Evolutionary conservation across 2,113 vertebrate species (phyloP).

Genomic region (Daubentonia madagascariensis): DNA sequence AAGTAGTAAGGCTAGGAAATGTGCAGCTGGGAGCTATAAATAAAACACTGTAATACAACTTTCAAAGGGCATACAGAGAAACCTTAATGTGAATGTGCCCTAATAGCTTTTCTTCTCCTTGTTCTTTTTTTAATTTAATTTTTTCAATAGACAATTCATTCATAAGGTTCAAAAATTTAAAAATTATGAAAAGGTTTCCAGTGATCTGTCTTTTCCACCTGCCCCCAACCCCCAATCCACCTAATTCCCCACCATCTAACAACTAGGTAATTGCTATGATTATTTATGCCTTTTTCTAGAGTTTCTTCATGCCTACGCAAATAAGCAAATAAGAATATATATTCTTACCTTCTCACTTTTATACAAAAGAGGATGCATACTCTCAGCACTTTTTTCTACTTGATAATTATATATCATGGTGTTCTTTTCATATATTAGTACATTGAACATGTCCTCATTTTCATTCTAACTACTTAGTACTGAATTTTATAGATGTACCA

Average conservation of each 20-base stretch:
- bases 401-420: background rate
- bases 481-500: background rate
- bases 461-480: background rate
- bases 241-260: background rate
- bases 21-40: conserved; percentile 50
- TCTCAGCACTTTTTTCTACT: background rate
- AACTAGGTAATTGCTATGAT: background rate
- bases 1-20: background rate
- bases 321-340: background rate
- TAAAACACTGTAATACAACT: conserved; percentile 3
- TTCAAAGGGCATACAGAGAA: background rate
- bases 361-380: background rate
- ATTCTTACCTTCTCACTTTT: background rate
- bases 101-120: background rate
- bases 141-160: conserved; percentile 27
- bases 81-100: background rate
- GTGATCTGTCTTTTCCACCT: background rate
- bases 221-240: background rate
- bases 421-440: background rate
- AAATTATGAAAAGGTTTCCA: background rate
- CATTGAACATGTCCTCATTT: background rate
- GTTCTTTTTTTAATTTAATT: background rate
- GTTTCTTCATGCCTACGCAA: background rate
- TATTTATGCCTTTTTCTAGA: background rate
- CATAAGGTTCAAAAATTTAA: background rate